Base-by-base conservation (phyloP, 2,113 vertebrate genomes). In the Glaucomys volans region DNA sequence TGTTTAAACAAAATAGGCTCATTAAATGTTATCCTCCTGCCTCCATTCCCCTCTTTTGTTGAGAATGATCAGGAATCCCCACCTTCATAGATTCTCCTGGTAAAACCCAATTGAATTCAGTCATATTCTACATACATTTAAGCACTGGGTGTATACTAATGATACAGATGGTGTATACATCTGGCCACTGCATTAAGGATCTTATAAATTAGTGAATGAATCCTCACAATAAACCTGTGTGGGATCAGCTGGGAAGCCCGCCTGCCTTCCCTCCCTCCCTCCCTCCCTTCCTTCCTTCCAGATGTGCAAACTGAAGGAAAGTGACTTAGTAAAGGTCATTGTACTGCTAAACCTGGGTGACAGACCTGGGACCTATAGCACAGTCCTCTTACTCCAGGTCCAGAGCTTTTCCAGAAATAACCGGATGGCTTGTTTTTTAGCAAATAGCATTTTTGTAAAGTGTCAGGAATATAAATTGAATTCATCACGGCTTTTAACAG, bases 401-500 rank as follows among this genome's bases (percentile, higher is more conserved):
- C 32, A 67, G 47, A 26, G 11, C 35, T 64, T 79, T 92, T 76
- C 57, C 40, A 96, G 64, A 72, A 75, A 50, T 76, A 86, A 72
- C 26, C 5, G 30, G 37, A 16, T 32, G 4, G 74, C 50, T 82
- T 85, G 4, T 50, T 94, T 96, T 95, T 85, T 37, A 90, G 35
- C 35, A 84, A 92, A 44, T 3, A 59, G 0, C 75, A 7, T 80
- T 50, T 92, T 64, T 67, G 2, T 94, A 75, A 64, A 87, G 52
- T 87, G 4, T 82, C 62, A 71, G 79, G 44, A 71, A 44, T 90
- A 16, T 67, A 82, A 54, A 37, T 59, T 81, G 59, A 72, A 80
- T 76, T 82, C 89, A 9, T 74, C 94, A 67, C 64, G 44, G 67
- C 35, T 90, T 91, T 93, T 90, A 47, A 9, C 17, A 59, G 86